Percentiles rank a stretch among this genome's conserved stretches.
These are phyloP conservation scores for Taxidea taxus DNA, from an alignment of 2,113 vertebrate genomes.

Conservation along the genomic window DNA sequence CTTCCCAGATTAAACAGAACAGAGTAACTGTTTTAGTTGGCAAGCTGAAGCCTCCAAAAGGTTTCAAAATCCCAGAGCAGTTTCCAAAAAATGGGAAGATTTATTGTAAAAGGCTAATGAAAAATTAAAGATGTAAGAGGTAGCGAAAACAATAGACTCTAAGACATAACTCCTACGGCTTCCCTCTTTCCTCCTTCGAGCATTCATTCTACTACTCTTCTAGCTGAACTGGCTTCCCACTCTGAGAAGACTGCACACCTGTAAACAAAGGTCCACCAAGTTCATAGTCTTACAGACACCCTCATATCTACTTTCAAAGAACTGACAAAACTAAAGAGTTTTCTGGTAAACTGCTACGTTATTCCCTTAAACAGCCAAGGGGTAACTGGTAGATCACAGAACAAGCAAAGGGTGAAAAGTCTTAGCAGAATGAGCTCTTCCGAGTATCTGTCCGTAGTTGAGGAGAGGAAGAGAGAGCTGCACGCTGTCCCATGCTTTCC, in stretches of 20 bases:
- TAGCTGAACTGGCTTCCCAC: neutral
- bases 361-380: neutral
- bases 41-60: neutral
- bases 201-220: neutral
- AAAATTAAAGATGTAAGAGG: neutral
- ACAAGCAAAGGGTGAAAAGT: neutral
- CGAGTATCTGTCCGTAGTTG: neutral
- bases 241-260: neutral
- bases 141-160: neutral
- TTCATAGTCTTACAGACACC: neutral
- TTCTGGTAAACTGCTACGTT: neutral
- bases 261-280: neutral
- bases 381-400: neutral
- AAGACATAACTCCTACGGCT: neutral
- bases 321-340: neutral
- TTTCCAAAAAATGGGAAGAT: neutral
- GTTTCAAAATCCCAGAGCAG: neutral
- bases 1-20: neutral
- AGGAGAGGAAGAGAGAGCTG: neutral
- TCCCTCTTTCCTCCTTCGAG: neutral
- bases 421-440: neutral
- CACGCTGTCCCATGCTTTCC: neutral
- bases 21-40: neutral
- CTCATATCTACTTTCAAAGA: neutral
- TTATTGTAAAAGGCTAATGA: neutral